phyloP scores from a whole-genome alignment of 2,797 vertebrate species.

The Todus mexicanus region DNA sequence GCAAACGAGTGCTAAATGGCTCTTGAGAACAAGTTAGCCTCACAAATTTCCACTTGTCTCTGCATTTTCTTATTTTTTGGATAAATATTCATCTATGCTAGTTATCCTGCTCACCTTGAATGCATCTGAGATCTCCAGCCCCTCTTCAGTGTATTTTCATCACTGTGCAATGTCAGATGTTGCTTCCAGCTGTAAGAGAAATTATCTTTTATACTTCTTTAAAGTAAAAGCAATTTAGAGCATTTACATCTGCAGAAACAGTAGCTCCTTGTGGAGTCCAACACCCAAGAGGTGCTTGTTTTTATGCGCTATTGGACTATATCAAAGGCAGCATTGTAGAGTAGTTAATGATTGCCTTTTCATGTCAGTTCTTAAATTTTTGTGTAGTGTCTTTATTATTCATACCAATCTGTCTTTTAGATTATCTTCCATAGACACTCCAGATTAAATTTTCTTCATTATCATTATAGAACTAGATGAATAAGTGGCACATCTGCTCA shows the following conservation, averaged over 20 bases:
- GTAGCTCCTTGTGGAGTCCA: slow-evolving; percentile 31
- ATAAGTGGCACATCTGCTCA: slow-evolving; percentile 80
- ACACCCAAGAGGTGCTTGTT: slow-evolving; percentile 6
- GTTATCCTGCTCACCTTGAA: slow-evolving; percentile 23
- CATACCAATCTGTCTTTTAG: slow-evolving; percentile 76
- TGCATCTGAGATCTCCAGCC: slow-evolving; percentile 2
- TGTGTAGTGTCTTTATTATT: slow-evolving; percentile 65
- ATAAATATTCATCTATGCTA: not conserved
- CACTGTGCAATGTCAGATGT: slow-evolving; percentile 66
- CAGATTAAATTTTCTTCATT: slow-evolving; percentile 80
- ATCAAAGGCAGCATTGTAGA: slow-evolving; percentile 32
- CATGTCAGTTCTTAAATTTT: slow-evolving; percentile 2
- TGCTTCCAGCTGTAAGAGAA: slow-evolving; percentile 70
- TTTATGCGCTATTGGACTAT: not conserved
- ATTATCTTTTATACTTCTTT: slow-evolving; percentile 41
- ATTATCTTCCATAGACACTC: slow-evolving; percentile 74
- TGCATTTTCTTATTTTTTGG: not conserved
- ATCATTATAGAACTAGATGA: slow-evolving; percentile 78
- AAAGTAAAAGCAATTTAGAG: slow-evolving; percentile 34
- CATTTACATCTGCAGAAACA: slow-evolving; percentile 41
- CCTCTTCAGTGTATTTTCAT: not conserved
- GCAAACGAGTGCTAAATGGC: not conserved
- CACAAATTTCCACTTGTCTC: not conserved
- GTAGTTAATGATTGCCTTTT: slow-evolving; percentile 61
- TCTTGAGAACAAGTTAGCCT: not conserved